Evolutionary conservation across 1,140 invertebrate genomes (phyloP).

Genomic region (Manduca sexta): DNA sequence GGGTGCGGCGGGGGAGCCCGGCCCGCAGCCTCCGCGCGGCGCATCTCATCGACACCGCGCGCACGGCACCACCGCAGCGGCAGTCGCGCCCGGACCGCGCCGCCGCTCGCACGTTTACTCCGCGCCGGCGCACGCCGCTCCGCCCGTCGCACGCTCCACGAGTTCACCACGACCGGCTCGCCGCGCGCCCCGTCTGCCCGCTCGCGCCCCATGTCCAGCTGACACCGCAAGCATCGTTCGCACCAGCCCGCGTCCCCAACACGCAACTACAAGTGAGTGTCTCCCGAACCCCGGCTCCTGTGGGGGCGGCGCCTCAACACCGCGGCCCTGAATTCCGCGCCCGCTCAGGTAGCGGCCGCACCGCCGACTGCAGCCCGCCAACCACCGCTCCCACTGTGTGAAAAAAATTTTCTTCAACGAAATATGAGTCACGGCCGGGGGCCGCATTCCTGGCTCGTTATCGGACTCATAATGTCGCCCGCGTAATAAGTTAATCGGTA

Average conservation of each 20-base stretch:
- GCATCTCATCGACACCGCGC: conserved; percentile 15
- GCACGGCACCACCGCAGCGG: conserved; percentile 26
- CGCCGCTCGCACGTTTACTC: conserved; percentile 8
- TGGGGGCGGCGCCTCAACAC: not conserved
- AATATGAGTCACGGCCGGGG: not conserved
- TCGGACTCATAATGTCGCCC: not conserved
- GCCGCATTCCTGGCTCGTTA: not conserved
- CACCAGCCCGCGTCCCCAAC: conserved; percentile 10
- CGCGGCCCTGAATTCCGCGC: not conserved
- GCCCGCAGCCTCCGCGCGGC: conserved; percentile 12
- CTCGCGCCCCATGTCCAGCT: conserved; percentile 24
- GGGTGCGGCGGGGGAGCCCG: not conserved
- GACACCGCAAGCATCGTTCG: conserved; percentile 21
- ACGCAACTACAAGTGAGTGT: conserved; percentile 13
- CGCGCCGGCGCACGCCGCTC: conserved; percentile 4
- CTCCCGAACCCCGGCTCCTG: not conserved
- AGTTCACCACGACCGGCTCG: conserved; percentile 11
- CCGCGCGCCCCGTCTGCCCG: conserved; percentile 10
- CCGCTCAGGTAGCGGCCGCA: conserved; percentile 2
- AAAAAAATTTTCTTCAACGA: not conserved
- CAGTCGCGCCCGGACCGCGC: conserved; percentile 36
- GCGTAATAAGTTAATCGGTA: not conserved
- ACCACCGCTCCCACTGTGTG: too few species aligned
- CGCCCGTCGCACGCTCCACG: not conserved
- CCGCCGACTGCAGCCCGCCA: not conserved